Percentiles rank a stretch among this genome's conserved stretches.
These are phyloP conservation scores for Parnassius apollo DNA, from an alignment of 2,888 invertebrate species.

Conservation along the genomic window DNA sequence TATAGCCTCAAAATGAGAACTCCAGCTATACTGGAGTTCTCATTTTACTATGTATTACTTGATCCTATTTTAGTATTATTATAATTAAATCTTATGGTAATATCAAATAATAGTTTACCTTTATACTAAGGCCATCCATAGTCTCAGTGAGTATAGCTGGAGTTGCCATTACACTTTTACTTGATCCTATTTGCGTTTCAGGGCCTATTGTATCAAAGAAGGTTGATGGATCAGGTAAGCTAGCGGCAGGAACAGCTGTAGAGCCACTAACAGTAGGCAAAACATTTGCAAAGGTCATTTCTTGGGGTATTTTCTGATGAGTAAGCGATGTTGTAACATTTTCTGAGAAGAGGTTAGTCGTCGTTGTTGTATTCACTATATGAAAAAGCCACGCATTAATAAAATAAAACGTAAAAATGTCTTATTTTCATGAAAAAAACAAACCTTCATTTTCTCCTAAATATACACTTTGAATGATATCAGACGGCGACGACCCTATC, in stretches of 20 bases:
- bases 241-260: slow-evolving; percentile 59
- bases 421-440: not conserved
- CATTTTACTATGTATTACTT: no score
- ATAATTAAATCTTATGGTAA: no score
- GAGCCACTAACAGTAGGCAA: slow-evolving; percentile 62
- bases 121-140: slow-evolving; percentile 63
- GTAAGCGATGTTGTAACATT: slow-evolving; percentile 56
- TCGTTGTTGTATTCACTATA: slow-evolving; percentile 37
- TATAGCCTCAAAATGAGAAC: no score
- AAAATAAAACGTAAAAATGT: not conserved
- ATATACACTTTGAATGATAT: slow-evolving; percentile 74
- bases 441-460: slow-evolving; percentile 65
- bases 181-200: slow-evolving; percentile 54
- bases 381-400: not conserved
- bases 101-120: slow-evolving; percentile 42
- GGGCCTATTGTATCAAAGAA: slow-evolving; percentile 76
- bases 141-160: slow-evolving; percentile 57
- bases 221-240: slow-evolving; percentile 73
- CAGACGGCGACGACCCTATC: slow-evolving; percentile 71
- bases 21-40: no score
- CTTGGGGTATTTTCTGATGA: slow-evolving; percentile 50
- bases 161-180: slow-evolving; percentile 49
- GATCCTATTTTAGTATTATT: no score
- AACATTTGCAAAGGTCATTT: slow-evolving; percentile 56
- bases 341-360: slow-evolving; percentile 49